These are phyloP conservation scores for Platynereis dumerilii DNA, from an alignment of 2,888 invertebrate species.

Conservation along the genomic window DNA sequence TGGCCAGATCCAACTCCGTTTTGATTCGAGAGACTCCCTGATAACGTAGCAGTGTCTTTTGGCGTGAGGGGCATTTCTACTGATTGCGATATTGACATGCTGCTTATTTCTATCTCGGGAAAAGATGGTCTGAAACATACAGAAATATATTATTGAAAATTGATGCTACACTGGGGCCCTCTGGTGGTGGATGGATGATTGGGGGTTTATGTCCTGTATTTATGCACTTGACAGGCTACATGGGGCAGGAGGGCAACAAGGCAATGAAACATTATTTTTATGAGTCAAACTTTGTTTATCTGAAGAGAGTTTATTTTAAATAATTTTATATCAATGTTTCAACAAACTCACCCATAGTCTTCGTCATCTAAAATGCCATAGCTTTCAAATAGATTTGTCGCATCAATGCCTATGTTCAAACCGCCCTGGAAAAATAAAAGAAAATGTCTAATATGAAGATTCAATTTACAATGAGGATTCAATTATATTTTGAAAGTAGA, in stretches of 20 bases:
- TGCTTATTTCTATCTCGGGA: conserved; percentile 87
- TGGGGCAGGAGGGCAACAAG: too few species aligned
- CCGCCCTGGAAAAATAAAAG: conserved; percentile 70
- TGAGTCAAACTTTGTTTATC: too few species aligned
- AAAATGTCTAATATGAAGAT: background rate
- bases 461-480: too few species aligned
- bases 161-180: too few species aligned
- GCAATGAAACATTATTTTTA: too few species aligned
- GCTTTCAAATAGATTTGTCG: conserved; percentile 87
- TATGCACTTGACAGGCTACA: too few species aligned
- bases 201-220: too few species aligned
- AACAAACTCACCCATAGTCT: conserved; percentile 14
- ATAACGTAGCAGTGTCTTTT: conserved; percentile 82
- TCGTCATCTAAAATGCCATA: conserved; percentile 69
- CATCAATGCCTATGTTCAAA: conserved; percentile 86
- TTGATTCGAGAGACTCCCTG: conserved; percentile 68
- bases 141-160: too few species aligned
- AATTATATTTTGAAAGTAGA: too few species aligned
- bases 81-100: conserved; percentile 90
- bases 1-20: conserved; percentile 83
- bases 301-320: too few species aligned
- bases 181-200: too few species aligned
- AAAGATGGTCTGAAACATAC: conserved; percentile 64
- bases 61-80: conserved; percentile 90
- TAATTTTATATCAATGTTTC: too few species aligned